A percentile compares a stretch with the other conserved stretches of the same genome.
Evolutionary conservation across 2,797 vertebrate species (phyloP).

Genomic region (Peromyscus melanophrys): DNA sequence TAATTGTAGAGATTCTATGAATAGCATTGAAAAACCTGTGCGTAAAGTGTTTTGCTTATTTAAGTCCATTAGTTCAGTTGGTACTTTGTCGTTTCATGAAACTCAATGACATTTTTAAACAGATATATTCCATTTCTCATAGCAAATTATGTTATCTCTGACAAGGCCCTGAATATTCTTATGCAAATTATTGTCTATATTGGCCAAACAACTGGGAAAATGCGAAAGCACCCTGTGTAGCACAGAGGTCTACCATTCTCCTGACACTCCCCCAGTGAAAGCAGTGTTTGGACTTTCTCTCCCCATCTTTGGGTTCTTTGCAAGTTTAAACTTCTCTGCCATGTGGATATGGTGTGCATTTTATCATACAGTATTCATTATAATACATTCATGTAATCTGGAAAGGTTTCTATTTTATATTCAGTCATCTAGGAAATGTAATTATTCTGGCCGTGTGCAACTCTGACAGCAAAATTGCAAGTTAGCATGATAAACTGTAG

Average conservation of each 20-base stretch:
- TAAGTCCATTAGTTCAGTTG: not conserved
- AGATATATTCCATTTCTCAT: slow-evolving; percentile 18
- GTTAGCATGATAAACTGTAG: slow-evolving; percentile 65
- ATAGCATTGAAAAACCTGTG: not conserved
- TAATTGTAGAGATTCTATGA: not conserved
- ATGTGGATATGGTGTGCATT: slow-evolving; percentile 26
- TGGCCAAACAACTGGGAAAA: not conserved
- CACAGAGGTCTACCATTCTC: not conserved
- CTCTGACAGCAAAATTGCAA: slow-evolving; percentile 65
- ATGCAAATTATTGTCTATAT: not conserved
- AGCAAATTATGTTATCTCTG: slow-evolving; percentile 11
- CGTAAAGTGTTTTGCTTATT: not conserved
- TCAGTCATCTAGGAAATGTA: slow-evolving; percentile 71
- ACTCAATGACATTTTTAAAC: not conserved
- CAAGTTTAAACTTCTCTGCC: slow-evolving; percentile 3
- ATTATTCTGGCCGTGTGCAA: slow-evolving; percentile 69
- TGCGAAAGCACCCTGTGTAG: not conserved
- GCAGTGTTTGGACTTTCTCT: not conserved
- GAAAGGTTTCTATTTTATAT: slow-evolving; percentile 75
- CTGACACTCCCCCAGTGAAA: not conserved
- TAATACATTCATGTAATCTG: slow-evolving; percentile 59
- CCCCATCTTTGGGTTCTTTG: not conserved
- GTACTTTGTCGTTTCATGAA: not conserved
- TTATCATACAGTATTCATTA: slow-evolving; percentile 24
- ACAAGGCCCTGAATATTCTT: not conserved